phyloP scores from a whole-genome alignment of 2,888 invertebrate genomes.

The Idaea dimidiata region DNA sequence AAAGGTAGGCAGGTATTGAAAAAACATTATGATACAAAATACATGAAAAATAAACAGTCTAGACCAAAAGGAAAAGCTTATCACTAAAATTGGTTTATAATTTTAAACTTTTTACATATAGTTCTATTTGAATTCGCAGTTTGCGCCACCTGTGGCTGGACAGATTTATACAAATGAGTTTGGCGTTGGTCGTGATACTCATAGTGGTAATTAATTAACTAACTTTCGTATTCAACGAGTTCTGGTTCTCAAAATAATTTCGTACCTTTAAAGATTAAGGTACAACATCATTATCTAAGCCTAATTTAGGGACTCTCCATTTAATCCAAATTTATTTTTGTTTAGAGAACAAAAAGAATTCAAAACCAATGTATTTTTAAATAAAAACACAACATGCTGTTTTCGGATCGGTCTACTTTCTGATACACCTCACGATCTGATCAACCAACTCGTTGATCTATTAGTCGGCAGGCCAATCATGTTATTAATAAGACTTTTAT shows the following conservation, averaged over 20 bases:
- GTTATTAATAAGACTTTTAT: neutral
- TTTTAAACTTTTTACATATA: neutral
- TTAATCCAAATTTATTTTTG: too few relatives aligned
- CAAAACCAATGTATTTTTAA: too few relatives aligned
- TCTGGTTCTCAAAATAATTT: neutral
- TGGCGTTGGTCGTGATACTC: neutral
- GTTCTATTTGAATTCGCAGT: neutral
- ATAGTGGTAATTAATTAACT: neutral
- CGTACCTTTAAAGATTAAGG: too few relatives aligned
- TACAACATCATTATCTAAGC: too few relatives aligned
- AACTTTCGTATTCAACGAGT: neutral
- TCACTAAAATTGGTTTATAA: neutral
- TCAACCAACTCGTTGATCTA: neutral
- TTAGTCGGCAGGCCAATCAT: neutral
- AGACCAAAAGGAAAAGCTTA: too few relatives aligned
- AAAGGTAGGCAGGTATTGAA: too few relatives aligned
- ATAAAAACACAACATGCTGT: neutral
- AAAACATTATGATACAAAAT: too few relatives aligned
- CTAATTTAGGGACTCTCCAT: too few relatives aligned
- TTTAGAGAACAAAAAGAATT: too few relatives aligned
- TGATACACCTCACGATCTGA: neutral
- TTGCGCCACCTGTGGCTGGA: neutral
- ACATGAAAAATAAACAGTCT: too few relatives aligned
- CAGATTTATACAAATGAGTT: neutral
- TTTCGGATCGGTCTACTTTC: neutral